These are phyloP conservation scores for zebrafish (Danio rerio) DNA, from an alignment of 2,113 vertebrate genomes.

Conservation along the genomic window DNA sequence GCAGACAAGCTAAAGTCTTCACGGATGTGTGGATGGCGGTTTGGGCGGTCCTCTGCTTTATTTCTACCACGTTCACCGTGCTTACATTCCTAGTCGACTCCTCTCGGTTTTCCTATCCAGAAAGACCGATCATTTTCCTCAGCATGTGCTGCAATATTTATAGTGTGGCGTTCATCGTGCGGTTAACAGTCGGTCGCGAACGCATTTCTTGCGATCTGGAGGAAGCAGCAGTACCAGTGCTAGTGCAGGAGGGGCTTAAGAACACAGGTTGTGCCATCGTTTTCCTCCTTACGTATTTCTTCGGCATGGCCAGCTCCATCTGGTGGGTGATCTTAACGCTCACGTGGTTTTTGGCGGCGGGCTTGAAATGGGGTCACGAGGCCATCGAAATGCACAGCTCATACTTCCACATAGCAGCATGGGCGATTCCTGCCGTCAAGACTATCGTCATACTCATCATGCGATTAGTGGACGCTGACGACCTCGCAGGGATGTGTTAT, in stretches of 20 bases:
- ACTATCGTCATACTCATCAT: conserved; percentile 98
- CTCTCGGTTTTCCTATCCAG: conserved; percentile 95
- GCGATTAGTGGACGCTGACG: conserved; percentile 94
- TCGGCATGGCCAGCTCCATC: conserved; percentile 99
- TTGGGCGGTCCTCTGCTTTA: conserved; percentile 96
- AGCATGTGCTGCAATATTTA: conserved; percentile 99
- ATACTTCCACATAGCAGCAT: conserved; percentile 98
- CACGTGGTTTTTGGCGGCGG: conserved; percentile 97
- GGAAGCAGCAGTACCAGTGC: conserved; percentile 90
- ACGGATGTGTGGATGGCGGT: conserved; percentile 98
- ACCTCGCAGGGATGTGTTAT: conserved; percentile 93
- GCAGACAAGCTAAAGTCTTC: conserved; percentile 91
- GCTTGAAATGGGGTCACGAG: conserved; percentile 98
- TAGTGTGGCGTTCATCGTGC: conserved; percentile 97
- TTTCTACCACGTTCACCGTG: conserved; percentile 96
- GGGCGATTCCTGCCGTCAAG: conserved; percentile 97
- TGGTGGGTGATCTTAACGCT: conserved; percentile 99
- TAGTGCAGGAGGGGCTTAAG: conserved; percentile 98
- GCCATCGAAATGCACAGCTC: conserved; percentile 99
- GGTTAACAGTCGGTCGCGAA: conserved; percentile 93
- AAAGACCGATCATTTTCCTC: conserved; percentile 97
- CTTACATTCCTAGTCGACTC: conserved; percentile 97
- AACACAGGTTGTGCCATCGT: conserved; percentile 99
- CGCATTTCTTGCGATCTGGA: conserved; percentile 99
- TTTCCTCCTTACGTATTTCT: conserved; percentile 99